Base-by-base conservation (phyloP, 2,113 vertebrate genomes). In the Trinectes maculatus region DNA sequence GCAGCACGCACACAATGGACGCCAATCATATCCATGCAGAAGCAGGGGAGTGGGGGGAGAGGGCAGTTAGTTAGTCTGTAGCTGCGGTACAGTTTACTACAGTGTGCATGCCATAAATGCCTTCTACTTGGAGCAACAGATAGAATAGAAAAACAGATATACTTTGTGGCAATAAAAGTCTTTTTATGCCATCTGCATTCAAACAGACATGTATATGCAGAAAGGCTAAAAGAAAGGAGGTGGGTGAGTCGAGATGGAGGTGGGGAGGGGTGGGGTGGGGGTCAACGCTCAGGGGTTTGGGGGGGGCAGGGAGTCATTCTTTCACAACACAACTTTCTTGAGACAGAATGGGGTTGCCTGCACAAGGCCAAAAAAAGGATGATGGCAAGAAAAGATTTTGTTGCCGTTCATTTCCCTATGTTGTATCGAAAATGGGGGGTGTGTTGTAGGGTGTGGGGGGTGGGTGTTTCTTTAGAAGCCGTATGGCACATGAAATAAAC, bases 331-430 rank as follows among this genome's bases (percentile, higher is more conserved):
- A 96, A 97, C 96, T 96, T 96, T 96, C 95, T 96, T 92, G 85
- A 94, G 87, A 93, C 91, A 91, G 91, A 88, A 87, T 91, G 89
- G 89, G 89, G 80, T 89, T 76, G 90, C 84, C 86, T 85, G 70
- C 76, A 89, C 82, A 82, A 87, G 88, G 87, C 82, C 80, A 87
- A 91, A 87, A 81, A 88, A 84, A 85, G 79, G 77, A 91, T 91
- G 95, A 98, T 98, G 96, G 97, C 97, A 97, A 95, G 93, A 98
- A 97, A 97, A 95, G 93, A 98, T 96, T 99, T 97, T 96, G 95
- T 98, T 98, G 96, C 95, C 95, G 93, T 93, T 91, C 78, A 78
- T 92, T 93, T 92, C 75, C 92, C 88, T 85, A 64, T 87, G 89
- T 93, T 91, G 90, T 93, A 92, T 93, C 84, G 86, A 91, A 87